Base-by-base conservation (phyloP, 92 coral and sea anemone species). In the Zoanthus sociatus region DNA sequence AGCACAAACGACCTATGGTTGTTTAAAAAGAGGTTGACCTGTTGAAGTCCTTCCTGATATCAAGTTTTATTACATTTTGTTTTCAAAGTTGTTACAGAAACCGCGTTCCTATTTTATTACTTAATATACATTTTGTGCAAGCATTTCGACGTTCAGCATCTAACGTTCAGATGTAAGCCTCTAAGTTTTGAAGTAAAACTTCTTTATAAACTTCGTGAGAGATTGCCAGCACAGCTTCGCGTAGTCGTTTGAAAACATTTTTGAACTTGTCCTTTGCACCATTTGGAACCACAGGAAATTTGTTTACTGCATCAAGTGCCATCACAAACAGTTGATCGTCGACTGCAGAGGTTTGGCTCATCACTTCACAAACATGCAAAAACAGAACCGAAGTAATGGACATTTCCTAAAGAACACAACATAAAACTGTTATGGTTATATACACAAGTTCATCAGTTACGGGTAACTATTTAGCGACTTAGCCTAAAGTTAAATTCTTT, bases 321-420 rank as follows among this genome's bases (percentile, higher is more conserved):
- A 94, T 83, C 58, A 94, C 91, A 60, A 94, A 94, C 50, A 94
- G 60, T 63, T 94, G 95, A 69, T 94, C 95, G 47, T 76, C 85
- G 71, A 86, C 93, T 87, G 55, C 87, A 26, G 95, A 87, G 15
- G 89, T 90, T 51, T 78, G 72, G 50, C 92, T 71, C 87, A 93
- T 91, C 88, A 79, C 94, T 78, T 93, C 96, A 87, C 98, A 91
- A 7, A 86, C 87, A 79, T 90, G 91, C 3, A 71, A 82, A 79
- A 90, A 87, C 74, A 92, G 53, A 42, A 78, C 71, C 37, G 89
- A 87, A 70, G 26, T 45, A 14, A 32, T 71, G 42, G 32, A 30
- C 79, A 88, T 46, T 51, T 48, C 51, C 91, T 88, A 78, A 55
- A 72, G 58, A 60, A 26, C 26, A 78, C 32, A 48, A 18, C 60